phyloP scores from a whole-genome alignment of 2,797 vertebrate species.

The Amphiprion clarkii region DNA sequence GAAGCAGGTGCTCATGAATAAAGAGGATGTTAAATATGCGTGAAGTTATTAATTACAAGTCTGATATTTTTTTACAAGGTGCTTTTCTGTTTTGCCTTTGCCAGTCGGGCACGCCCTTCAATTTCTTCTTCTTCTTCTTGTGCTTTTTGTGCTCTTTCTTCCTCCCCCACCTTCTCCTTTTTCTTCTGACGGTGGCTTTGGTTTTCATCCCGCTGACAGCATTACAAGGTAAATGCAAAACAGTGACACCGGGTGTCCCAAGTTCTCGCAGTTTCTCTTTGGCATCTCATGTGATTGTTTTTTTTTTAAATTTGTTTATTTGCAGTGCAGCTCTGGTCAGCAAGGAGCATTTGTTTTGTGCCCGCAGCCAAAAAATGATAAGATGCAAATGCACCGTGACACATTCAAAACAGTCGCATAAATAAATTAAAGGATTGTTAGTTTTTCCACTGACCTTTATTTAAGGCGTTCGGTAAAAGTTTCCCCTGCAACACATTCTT shows the following conservation, averaged over 20 bases:
- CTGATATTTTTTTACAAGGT: conserved; percentile 72
- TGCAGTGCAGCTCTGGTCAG: conserved; percentile 11
- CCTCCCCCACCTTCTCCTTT: conserved; percentile 12
- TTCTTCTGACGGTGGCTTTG: conserved; percentile 30
- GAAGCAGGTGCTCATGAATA: conserved; percentile 85
- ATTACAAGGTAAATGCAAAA: conserved; percentile 7
- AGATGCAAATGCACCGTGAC: conserved; percentile 33
- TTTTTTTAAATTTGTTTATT: conserved; percentile 32
- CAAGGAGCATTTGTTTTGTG: conserved; percentile 33
- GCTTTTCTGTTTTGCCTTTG: conserved; percentile 60
- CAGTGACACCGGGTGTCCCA: conserved; percentile 4
- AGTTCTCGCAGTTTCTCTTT: conserved; percentile 5
- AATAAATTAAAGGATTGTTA: conserved; percentile 21
- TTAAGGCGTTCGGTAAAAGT: conserved; percentile 10
- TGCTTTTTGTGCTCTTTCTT: neutral
- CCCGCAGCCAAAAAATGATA: conserved; percentile 18
- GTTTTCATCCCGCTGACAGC: conserved; percentile 1
- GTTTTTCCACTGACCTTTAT: conserved; percentile 25
- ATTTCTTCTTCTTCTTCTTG: conserved; percentile 30
- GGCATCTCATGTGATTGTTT: conserved; percentile 5
- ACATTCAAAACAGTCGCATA: conserved; percentile 24
- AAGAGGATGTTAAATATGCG: conserved; percentile 76
- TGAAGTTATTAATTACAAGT: conserved; percentile 80
- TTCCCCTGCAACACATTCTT: neutral
- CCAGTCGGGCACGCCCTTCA: conserved; percentile 49